Evolutionary conservation across 2,113 vertebrate genomes (phyloP).

Genomic region (Peromyscus leucopus): DNA sequence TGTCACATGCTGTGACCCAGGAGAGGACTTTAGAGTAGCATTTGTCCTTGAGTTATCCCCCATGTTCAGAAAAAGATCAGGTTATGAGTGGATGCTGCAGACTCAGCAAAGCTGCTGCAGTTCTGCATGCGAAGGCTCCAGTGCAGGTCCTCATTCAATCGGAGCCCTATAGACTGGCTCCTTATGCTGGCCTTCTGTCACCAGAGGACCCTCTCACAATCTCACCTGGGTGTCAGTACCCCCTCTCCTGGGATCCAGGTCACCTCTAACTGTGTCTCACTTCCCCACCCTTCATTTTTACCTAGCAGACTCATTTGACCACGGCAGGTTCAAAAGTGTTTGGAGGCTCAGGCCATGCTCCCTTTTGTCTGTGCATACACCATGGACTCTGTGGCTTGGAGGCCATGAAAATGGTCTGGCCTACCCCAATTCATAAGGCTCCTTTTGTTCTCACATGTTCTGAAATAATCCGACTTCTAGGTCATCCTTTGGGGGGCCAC

Average conservation of each 20-base stretch:
- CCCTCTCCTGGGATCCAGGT: neutral
- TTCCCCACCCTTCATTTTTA: neutral
- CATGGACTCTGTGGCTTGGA: neutral
- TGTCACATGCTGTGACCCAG: neutral
- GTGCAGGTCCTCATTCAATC: neutral
- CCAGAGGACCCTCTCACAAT: neutral
- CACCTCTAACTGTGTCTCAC: neutral
- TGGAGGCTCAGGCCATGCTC: neutral
- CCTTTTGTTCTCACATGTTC: neutral
- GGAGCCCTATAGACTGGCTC: neutral
- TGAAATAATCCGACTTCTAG: neutral
- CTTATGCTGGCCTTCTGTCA: neutral
- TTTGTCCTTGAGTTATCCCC: conserved; percentile 51
- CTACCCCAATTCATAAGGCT: neutral
- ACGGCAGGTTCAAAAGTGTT: neutral
- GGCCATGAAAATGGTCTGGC: neutral
- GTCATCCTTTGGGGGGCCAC: neutral
- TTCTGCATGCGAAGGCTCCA: neutral
- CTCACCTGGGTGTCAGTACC: neutral
- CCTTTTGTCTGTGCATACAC: neutral
- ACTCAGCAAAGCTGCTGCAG: neutral
- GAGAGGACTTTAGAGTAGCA: conserved; percentile 8
- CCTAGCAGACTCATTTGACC: neutral
- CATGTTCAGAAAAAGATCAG: neutral
- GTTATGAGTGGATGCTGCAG: neutral